Evolutionary conservation across 2,797 vertebrate species (phyloP).

Genomic region (Alca torda): DNA sequence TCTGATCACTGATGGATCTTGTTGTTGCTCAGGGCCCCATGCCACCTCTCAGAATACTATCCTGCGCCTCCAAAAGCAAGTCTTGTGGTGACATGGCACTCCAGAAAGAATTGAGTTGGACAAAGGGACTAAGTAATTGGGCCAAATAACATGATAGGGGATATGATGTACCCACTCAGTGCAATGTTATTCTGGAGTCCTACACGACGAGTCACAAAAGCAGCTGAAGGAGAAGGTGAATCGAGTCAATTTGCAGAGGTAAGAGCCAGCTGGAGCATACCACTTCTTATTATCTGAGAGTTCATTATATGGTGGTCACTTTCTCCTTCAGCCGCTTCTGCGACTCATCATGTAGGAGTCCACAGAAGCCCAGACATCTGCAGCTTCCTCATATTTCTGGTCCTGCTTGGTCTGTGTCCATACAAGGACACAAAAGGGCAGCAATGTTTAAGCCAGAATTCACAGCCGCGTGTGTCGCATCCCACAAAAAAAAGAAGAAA

Average conservation of each 20-base stretch:
- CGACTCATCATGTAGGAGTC: background rate
- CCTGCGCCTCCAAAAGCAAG: background rate
- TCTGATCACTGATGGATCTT: background rate
- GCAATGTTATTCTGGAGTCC: background rate
- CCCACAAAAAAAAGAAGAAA: background rate
- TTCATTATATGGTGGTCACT: background rate
- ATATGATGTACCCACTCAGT: background rate
- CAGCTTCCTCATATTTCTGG: background rate
- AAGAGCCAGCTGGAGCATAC: background rate
- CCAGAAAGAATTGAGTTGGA: background rate
- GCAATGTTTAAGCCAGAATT: background rate
- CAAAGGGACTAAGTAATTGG: background rate
- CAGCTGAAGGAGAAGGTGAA: background rate
- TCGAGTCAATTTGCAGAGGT: background rate
- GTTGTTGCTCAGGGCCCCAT: background rate
- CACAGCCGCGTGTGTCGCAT: fast-evolving
- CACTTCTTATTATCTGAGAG: background rate
- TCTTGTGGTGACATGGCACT: background rate
- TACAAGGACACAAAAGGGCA: background rate
- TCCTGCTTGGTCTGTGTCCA: background rate
- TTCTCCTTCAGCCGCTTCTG: background rate
- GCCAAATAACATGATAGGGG: background rate
- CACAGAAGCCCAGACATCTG: background rate
- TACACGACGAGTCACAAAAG: background rate
- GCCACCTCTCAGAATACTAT: background rate